Base-by-base conservation (phyloP, 2,113 vertebrate species). In the Sapayoa aenigma region DNA sequence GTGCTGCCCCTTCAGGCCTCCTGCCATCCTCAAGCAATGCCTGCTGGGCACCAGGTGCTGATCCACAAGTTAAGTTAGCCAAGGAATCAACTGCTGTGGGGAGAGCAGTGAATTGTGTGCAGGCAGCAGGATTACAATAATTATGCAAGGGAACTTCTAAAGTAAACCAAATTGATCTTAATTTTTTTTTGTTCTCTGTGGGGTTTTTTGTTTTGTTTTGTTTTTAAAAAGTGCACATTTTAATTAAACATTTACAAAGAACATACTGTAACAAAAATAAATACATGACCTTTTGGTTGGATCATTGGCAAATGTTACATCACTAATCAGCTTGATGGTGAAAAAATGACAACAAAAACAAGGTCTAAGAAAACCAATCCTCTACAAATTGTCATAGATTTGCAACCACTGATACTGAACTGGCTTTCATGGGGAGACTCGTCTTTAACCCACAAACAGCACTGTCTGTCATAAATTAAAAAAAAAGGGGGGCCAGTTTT, bases 241-340 rank as follows among this genome's bases (percentile, higher is more conserved):
- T 90, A 91, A 96, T 95, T 84, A 93, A 91, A 97, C 92, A 97
- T 97, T 97, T 98, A 97, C 92, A 97, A 98, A 97, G 83, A 96
- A 95, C 77, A 97, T 74, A 94, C 82, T 60, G 95, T 96, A 97
- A 97, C 91, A 95, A 98, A 97, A 97, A 98, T 97, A 97, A 98
- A 98, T 97, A 98, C 59, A 93, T 90, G 96, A 96, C 94, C 95
- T 98, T 95, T 96, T 82, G 93, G 91, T 89, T 96, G 92, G 89
- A 87, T 97, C 92, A 94, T 49, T 94, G 94, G 97, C 72, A 94
- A 97, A 97, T 82, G 85, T 94, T 92, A 96, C 88, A 90, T 90
- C 83, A 87, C 72, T 91, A 97, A 93, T 59, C 88, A 84, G 84
- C 95, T 96, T 89, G 73, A 89, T 94, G 88, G 87, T 83, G 93